Percentiles rank a stretch among this genome's conserved stretches.
phyloP scores from a whole-genome alignment of 2,113 vertebrate species.

The Cinclus mexicanus region DNA sequence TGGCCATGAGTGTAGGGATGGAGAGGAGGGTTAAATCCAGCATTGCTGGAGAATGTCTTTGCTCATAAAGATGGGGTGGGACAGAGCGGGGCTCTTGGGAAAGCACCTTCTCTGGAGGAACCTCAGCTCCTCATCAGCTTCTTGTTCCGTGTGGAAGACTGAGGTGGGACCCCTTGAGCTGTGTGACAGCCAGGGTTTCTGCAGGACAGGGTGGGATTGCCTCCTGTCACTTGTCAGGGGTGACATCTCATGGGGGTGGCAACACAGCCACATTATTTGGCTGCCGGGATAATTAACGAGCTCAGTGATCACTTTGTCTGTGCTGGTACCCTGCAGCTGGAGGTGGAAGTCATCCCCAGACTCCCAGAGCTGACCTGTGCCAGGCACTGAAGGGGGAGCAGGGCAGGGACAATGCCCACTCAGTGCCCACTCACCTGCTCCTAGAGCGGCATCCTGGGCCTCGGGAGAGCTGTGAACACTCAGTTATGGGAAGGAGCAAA shows the following conservation, averaged over 20 bases:
- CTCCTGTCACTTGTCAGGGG: neutral
- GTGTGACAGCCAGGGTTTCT: neutral
- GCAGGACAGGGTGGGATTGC: neutral
- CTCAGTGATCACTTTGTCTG: neutral
- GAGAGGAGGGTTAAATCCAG: neutral
- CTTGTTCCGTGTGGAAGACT: neutral
- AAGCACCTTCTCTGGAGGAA: neutral
- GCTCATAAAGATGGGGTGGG: neutral
- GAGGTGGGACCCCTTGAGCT: neutral
- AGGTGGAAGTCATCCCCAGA: neutral
- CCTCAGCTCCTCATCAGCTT: neutral
- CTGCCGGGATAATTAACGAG: neutral
- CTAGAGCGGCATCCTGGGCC: neutral
- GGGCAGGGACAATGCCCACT: neutral
- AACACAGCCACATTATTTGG: neutral
- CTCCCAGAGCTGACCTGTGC: neutral
- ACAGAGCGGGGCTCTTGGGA: neutral
- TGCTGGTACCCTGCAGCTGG: neutral
- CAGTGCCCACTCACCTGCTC: neutral
- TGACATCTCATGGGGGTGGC: neutral
- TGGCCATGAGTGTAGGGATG: accelerated
- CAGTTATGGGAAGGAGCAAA: neutral
- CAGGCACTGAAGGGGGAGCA: neutral
- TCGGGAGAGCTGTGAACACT: neutral
- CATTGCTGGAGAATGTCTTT: neutral